Base-by-base conservation (phyloP, 2,113 vertebrate genomes). In the Protomyctophum bolini region DNA sequence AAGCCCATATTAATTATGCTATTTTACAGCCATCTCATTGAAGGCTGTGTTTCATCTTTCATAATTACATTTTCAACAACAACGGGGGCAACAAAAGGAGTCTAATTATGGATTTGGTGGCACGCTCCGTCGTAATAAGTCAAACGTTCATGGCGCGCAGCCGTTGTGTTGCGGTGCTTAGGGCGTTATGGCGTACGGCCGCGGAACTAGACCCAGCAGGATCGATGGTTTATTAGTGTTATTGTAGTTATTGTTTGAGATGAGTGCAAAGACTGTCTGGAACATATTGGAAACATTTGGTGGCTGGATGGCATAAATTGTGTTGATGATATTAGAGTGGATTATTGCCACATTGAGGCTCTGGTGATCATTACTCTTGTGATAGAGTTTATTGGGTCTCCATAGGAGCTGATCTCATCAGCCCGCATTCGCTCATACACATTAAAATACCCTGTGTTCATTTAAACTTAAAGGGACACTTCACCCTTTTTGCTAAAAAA, bases 1-100 rank as follows among this genome's bases (percentile, higher is more conserved):
- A 91, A 98, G 95, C 97, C 95, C 96, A 97, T 98, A 99, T 98
- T 98, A 99, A 98, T 98, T 98, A 98, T 98, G 97, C 97, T 97
- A 97, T 98, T 99, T 94, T 98, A 98, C 95, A 94, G 96, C 95
- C 93, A 95, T 97, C 96, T 96, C 95, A 96, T 95, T 96, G 95
- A 97, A 96, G 95, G 95, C 95, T 95, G 95, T 95, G 96, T 98
- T 99, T 96, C 97, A 98, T 98, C 96, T 97, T 97, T 98, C 96
- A 98, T 98, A 98, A 99, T 99, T 98, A 98, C 95, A 97, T 97
- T 98, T 97, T 95, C 93, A 92, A 93, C 91, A 94, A 92, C 92
- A 92, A 93, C 90, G 70, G 81, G 84, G 88, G 90, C 92, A 93
- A 94, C 93, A 94, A 94, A 94, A 92, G 90, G 92, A 92, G 94